Conservation (phyloP, 2,797 vertebrate genomes). For the Crenichthys baileyi region DNA sequence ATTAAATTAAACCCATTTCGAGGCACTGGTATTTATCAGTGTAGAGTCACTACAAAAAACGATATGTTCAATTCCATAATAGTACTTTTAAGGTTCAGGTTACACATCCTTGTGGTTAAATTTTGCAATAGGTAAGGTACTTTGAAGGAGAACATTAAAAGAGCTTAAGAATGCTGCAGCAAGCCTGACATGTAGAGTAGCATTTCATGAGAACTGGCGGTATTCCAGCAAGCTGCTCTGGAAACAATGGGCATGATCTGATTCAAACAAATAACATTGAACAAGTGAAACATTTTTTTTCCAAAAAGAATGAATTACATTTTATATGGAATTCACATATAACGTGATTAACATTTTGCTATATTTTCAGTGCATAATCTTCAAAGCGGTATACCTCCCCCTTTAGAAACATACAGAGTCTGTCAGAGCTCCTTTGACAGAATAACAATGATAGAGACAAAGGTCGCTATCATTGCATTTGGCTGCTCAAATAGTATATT, state of each 20-base stretch:
- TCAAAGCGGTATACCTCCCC: neutral
- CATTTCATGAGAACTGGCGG: neutral
- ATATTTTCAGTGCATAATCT: slow-evolving; percentile 15
- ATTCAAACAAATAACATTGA: neutral
- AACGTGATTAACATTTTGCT: neutral
- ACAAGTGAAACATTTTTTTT: neutral
- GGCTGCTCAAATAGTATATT: slow-evolving; percentile 4
- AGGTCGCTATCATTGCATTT: slow-evolving; percentile 15
- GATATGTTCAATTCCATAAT: neutral
- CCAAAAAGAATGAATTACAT: neutral
- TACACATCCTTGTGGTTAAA: neutral
- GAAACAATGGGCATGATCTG: slow-evolving; percentile 10
- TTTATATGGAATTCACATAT: neutral
- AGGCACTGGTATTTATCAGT: neutral
- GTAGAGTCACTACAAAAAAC: neutral
- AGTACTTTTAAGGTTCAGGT: neutral
- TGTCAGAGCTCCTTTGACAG: slow-evolving; percentile 28
- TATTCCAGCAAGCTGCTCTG: neutral
- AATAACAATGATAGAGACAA: slow-evolving; percentile 27
- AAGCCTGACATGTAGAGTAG: neutral
- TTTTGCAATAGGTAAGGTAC: neutral
- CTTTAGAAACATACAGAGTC: neutral
- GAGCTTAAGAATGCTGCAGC: neutral
- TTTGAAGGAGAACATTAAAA: neutral
- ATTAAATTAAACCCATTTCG: too few relatives aligned